These are phyloP conservation scores for Maccullochella peelii DNA, from an alignment of 2,113 vertebrate genomes.

Conservation along the genomic window DNA sequence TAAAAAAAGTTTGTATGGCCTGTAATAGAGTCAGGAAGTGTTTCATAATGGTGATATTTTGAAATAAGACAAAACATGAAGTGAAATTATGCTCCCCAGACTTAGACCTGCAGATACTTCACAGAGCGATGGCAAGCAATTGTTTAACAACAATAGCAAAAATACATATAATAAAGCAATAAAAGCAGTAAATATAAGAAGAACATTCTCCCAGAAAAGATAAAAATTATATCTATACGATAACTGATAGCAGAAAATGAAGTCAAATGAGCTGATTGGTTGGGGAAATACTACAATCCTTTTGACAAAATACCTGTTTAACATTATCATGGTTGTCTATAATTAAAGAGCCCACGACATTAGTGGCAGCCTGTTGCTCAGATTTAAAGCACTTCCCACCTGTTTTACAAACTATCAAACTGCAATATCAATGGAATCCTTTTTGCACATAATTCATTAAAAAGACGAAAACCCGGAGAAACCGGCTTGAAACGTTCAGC, in stretches of 20 bases:
- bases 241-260: not conserved
- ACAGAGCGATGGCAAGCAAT: not conserved
- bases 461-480: conserved; percentile 31
- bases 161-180: not conserved
- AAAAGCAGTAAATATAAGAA: not conserved
- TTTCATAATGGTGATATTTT: not conserved
- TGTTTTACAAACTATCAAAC: conserved; percentile 50
- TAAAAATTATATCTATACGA: not conserved
- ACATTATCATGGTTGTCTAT: not conserved
- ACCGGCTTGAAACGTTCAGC: conserved; percentile 57
- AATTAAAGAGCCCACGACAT: not conserved
- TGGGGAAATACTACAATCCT: not conserved
- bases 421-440: conserved; percentile 30
- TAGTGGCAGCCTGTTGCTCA: not conserved
- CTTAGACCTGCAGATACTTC: not conserved
- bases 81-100: not conserved
- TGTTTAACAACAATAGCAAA: not conserved
- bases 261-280: not conserved
- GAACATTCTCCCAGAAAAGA: not conserved
- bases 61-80: not conserved
- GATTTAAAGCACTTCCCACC: conserved; percentile 48
- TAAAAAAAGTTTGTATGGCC: not conserved
- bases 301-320: not conserved
- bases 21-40: no score
- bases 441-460: conserved; percentile 58